phyloP scores from a whole-genome alignment of 2,113 vertebrate species.

The Donacobius atricapilla region DNA sequence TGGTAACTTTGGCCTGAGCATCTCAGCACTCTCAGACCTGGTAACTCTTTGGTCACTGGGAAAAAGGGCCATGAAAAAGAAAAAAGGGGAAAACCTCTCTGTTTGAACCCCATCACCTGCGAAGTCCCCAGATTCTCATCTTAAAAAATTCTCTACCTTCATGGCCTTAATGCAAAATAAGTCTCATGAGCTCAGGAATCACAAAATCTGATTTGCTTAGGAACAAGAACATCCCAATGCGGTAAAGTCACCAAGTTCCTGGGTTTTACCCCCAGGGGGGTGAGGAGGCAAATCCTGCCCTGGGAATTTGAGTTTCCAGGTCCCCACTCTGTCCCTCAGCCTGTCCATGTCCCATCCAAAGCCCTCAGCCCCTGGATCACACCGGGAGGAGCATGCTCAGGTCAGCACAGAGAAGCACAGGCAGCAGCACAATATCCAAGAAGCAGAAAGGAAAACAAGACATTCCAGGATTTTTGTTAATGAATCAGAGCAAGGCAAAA shows the following conservation, averaged over 20 bases:
- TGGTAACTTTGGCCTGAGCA: background rate
- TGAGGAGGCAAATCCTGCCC: background rate
- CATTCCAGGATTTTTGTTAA: slow-evolving; percentile 42
- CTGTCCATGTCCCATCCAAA: background rate
- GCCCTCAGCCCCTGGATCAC: background rate
- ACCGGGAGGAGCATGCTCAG: slow-evolving; percentile 26
- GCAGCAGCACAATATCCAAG: background rate
- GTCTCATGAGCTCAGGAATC: accelerated
- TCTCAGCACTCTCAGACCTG: background rate
- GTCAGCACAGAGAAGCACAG: slow-evolving; percentile 16
- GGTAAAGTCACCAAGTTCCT: background rate
- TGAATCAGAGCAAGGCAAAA: slow-evolving; percentile 3
- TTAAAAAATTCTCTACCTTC: background rate
- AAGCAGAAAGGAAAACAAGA: background rate
- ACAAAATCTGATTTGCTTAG: background rate
- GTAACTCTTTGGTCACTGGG: background rate
- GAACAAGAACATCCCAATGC: background rate
- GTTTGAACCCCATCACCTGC: background rate
- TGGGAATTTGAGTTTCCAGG: background rate
- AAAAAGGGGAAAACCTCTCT: background rate
- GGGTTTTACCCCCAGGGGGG: background rate
- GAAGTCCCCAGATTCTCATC: too few species aligned
- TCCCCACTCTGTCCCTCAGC: background rate
- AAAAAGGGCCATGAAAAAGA: background rate
- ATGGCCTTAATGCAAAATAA: accelerated